phyloP scores from a whole-genome alignment of 2,797 vertebrate species.

The Channallabes apus region DNA sequence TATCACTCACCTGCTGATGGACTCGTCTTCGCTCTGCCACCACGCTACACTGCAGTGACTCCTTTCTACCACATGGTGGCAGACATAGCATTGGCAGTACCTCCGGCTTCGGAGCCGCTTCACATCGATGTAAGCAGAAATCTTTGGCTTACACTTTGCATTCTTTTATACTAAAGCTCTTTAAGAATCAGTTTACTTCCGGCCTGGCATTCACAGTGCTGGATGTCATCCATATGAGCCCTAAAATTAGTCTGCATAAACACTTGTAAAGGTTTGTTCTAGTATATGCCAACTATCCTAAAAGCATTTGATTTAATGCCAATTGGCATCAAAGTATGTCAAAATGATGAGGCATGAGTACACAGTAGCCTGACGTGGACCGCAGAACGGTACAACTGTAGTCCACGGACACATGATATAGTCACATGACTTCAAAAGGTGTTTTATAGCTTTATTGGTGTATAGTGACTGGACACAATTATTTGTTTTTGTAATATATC shows the following conservation, averaged over 20 bases:
- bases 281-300: too few species aligned
- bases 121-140: slow-evolving; percentile 68
- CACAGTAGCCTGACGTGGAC: too few species aligned
- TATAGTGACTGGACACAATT: too few species aligned
- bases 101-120: slow-evolving; percentile 60
- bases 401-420: too few species aligned
- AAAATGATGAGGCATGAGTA: too few species aligned
- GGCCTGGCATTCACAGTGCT: neutral
- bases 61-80: slow-evolving; percentile 77
- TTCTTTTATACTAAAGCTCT: neutral
- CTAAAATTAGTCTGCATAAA: neutral
- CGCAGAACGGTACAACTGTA: too few species aligned
- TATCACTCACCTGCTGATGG: slow-evolving; percentile 59
- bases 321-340: neutral
- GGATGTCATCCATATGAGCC: neutral
- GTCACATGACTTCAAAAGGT: too few species aligned
- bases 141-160: neutral
- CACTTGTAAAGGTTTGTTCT: neutral
- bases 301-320: neutral
- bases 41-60: slow-evolving; percentile 65
- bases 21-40: slow-evolving; percentile 64
- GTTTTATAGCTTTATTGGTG: too few species aligned
- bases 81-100: slow-evolving; percentile 69
- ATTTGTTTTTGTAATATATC: too few species aligned
- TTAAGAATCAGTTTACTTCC: neutral